phyloP scores from a whole-genome alignment of 2,888 invertebrate genomes.

The Emmelina monodactyla region DNA sequence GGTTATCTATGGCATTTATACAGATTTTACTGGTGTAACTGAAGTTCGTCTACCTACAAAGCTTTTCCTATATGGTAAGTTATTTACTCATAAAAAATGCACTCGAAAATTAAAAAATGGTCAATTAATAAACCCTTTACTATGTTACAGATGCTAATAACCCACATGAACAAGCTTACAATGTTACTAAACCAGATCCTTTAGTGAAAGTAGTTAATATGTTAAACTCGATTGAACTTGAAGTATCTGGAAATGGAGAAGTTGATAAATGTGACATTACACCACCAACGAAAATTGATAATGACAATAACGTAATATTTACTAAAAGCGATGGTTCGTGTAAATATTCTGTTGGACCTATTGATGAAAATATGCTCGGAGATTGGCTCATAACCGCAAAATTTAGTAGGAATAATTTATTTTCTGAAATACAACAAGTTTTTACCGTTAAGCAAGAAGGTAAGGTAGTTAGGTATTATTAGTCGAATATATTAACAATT shows the following conservation, averaged over 20 bases:
- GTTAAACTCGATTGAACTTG: slow-evolving; percentile 16
- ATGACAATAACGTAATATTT: slow-evolving; percentile 19
- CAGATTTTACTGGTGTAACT: slow-evolving; percentile 12
- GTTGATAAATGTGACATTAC: slow-evolving; percentile 20
- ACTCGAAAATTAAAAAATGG: background rate
- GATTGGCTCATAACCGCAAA: slow-evolving; percentile 27
- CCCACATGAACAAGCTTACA: slow-evolving; percentile 27
- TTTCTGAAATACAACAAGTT: slow-evolving; percentile 19
- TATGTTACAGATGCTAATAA: slow-evolving; percentile 23
- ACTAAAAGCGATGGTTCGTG: slow-evolving; percentile 17
- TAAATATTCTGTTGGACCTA: slow-evolving; percentile 20
- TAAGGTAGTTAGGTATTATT: slow-evolving; percentile 10
- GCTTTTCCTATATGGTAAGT: slow-evolving; percentile 28
- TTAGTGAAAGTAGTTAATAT: slow-evolving; percentile 19
- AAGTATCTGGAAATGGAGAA: slow-evolving; percentile 16
- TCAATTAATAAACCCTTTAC: slow-evolving; percentile 2
- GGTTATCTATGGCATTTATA: slow-evolving; percentile 25
- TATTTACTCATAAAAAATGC: background rate
- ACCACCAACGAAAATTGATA: slow-evolving; percentile 18
- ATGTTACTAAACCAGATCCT: slow-evolving; percentile 19
- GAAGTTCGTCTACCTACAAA: slow-evolving; percentile 22
- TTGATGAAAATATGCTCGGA: slow-evolving; percentile 22
- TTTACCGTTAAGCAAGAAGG: slow-evolving; percentile 26
- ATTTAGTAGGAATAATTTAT: slow-evolving; percentile 18
- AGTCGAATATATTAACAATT: slow-evolving; percentile 12